Percentiles rank a stretch among this genome's conserved stretches.
These are phyloP conservation scores for Bolinopsis microptera DNA, from an alignment of 37 sponge, comb jelly and placozoan species.

Conservation along the genomic window DNA sequence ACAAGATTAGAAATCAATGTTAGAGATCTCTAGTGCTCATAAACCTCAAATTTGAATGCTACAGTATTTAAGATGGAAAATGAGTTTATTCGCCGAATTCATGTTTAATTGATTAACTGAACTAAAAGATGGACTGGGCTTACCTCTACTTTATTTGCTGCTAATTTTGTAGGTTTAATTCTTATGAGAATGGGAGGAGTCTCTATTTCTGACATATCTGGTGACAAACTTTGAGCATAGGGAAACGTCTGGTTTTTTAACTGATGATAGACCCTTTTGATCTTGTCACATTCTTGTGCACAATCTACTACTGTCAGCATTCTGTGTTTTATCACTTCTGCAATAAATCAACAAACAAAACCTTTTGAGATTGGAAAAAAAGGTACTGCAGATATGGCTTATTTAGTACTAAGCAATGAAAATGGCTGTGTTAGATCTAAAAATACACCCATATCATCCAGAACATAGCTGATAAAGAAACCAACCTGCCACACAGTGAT, in stretches of 20 bases:
- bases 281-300: not conserved
- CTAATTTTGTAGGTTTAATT: not conserved
- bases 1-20: not conserved
- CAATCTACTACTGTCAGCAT: slow-evolving; percentile 4
- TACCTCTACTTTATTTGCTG: not conserved
- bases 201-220: not conserved
- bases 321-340: not conserved
- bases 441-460: no score
- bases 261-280: not conserved
- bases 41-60: no score
- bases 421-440: no score
- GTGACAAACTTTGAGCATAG: not conserved
- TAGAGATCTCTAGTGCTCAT: no score
- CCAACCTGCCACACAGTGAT: not conserved
- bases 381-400: no score
- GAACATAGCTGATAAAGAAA: no score
- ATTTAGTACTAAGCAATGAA: no score
- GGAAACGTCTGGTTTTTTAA: not conserved
- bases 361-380: not conserved
- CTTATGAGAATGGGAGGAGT: not conserved
- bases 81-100: no score
- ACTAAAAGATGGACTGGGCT: no score
- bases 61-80: no score
- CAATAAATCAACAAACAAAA: not conserved
- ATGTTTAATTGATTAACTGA: no score